Conservation (phyloP, 2,113 vertebrate genomes). For the Tauraco erythrolophus region DNA sequence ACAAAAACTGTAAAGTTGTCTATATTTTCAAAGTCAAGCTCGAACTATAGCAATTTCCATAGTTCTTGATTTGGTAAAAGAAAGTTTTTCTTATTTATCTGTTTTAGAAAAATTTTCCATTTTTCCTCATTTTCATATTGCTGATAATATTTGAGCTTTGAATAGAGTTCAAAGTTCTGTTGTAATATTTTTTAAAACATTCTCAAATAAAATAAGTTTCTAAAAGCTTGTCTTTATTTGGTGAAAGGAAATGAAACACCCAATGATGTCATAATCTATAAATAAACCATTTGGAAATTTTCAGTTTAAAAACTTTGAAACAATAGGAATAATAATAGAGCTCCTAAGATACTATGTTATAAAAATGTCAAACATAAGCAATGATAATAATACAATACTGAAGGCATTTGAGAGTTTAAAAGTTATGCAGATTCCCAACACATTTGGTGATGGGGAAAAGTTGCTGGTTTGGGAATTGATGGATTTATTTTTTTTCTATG, state of each 20-base stretch:
- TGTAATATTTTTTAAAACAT: background rate
- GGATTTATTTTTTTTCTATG: background rate
- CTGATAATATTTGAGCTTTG: background rate
- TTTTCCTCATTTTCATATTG: background rate
- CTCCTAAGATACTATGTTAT: background rate
- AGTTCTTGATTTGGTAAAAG: background rate
- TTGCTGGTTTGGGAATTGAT: background rate
- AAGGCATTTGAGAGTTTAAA: background rate
- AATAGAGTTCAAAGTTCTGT: background rate
- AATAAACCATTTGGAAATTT: background rate
- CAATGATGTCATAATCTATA: background rate
- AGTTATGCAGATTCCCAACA: background rate
- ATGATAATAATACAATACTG: background rate
- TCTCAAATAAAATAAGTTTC: background rate
- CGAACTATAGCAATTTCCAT: background rate
- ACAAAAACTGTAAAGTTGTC: background rate
- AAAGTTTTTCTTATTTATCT: background rate
- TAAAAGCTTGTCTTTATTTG: background rate
- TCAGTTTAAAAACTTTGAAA: background rate
- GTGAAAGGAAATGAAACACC: background rate
- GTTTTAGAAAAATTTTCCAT: background rate
- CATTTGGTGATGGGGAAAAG: background rate
- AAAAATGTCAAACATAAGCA: conserved; percentile 8
- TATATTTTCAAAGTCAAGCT: background rate
- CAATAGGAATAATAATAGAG: background rate